Evolutionary conservation across 2,888 invertebrate genomes (phyloP), one percentile per base, ranked within the genome.

Genomic region (Dexiosoma caninum): DNA sequence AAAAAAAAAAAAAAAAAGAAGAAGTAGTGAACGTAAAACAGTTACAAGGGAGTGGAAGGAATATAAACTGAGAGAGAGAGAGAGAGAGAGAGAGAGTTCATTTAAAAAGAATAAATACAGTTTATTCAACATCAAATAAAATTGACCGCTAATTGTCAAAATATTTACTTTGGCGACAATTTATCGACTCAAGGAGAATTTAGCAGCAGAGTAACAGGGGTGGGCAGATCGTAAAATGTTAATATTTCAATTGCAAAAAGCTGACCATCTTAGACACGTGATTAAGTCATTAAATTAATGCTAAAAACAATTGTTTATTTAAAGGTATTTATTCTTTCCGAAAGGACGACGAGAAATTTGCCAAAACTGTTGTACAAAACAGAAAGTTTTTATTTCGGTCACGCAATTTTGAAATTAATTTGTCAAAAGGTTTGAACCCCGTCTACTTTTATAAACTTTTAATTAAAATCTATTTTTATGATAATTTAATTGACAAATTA

Each of bases 141-240:
- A 69, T 74, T 77, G 77, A 81, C 81, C 81, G 72, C 81, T 81
- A 81, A 81, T 81, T 81, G 81, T 74, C 72, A 30, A 77, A 74
- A 81, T 81, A 81, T 81, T 81, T 81, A 77, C 77, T 77, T 59
- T 12, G 49, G 53, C 32, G 42, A 62, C 40, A 67, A 64, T 78
- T 78, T 60, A 30, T 72, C 9, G 23, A 8, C 21, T 21, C 16
- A 2, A 12, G 19, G 21, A 57, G 55, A 55, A 37, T 2, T 4
- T 0, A 8, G 10, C 3, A 30, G 9, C 27, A 14, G 14, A 1
- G 10, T 12, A 1, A 30, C n/a, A 30, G 30, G 0, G 2, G 57
- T 23, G 40, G 30, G 27, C 9, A 19, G 59, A 55, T 67, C 71
- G 51, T 81, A 81, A 81, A 76, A 67, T 71, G 12, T 64, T 44